Conservation (phyloP, 1,140 invertebrate species). For the Semibalanus balanoides region DNA sequence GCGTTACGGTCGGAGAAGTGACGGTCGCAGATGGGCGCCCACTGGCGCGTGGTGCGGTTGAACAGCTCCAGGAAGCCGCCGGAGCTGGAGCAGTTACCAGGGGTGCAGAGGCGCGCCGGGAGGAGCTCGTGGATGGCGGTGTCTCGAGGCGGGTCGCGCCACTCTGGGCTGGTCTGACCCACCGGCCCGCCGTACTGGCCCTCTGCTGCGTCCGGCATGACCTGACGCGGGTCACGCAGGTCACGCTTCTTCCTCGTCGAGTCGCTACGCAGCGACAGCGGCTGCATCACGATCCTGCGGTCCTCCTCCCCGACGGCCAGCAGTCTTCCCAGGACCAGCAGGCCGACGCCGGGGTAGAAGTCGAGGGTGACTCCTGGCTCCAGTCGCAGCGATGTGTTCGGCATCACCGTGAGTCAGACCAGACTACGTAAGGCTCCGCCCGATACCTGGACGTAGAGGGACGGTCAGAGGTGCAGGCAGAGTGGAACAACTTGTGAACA, state of each 20-base stretch:
- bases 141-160: too few species aligned
- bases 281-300: constrained; percentile 69
- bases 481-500: too few species aligned
- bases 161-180: too few species aligned
- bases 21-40: constrained; percentile 91
- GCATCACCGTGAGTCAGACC: constrained; percentile 94
- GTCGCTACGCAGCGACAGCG: constrained; percentile 31
- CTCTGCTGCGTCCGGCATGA: too few species aligned
- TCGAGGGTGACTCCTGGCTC: constrained; percentile 80
- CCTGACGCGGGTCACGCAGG: too few species aligned
- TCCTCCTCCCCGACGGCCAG: constrained; percentile 62
- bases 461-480: too few species aligned
- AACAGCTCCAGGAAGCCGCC: constrained; percentile 67
- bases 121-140: neutral
- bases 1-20: constrained; percentile 89
- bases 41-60: constrained; percentile 85
- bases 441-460: constrained; percentile 27
- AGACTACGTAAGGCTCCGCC: constrained; percentile 60
- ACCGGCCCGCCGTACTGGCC: too few species aligned
- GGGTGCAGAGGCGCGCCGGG: neutral
- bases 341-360: constrained; percentile 92
- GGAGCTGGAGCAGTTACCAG: neutral
- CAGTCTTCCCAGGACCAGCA: constrained; percentile 86
- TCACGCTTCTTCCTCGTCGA: too few species aligned
- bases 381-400: constrained; percentile 65